Evolutionary conservation across 2,797 vertebrate species (phyloP).

Genomic region (Xiphorhynchus erythropygius): DNA sequence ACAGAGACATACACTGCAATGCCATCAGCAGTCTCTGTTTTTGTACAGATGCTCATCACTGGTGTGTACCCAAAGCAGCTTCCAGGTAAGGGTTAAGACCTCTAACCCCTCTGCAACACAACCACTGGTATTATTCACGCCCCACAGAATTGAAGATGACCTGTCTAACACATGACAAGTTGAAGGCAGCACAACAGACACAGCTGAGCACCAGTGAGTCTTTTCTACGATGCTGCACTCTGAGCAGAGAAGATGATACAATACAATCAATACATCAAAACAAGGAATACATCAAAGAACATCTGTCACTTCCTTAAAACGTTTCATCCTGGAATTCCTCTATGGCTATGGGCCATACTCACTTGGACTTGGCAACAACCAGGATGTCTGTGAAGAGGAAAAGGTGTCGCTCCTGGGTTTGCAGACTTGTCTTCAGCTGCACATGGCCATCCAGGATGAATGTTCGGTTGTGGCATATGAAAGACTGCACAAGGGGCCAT

Average conservation of each 20-base stretch:
- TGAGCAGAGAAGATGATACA: neutral
- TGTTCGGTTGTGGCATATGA: constrained; percentile 79
- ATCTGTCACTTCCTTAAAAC: neutral
- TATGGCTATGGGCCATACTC: constrained; percentile 51
- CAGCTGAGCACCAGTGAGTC: neutral
- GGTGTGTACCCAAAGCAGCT: neutral
- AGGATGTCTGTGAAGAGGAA: constrained; percentile 92
- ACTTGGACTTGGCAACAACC: constrained; percentile 94
- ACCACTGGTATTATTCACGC: neutral
- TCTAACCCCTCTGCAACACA: neutral
- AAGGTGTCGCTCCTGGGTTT: constrained; percentile 91
- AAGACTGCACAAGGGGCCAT: constrained; percentile 87
- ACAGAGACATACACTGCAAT: neutral
- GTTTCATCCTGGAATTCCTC: neutral
- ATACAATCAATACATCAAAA: neutral
- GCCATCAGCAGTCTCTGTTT: neutral
- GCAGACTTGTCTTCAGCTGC: constrained; percentile 90
- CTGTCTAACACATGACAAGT: neutral
- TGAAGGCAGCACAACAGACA: neutral
- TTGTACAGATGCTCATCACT: neutral
- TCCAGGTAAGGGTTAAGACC: neutral
- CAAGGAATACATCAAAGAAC: neutral
- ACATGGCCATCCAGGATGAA: constrained; percentile 86
- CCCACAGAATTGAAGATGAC: neutral
- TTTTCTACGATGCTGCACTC: neutral